phyloP scores from a whole-genome alignment of 1,140 invertebrate genomes.

The Oryzaephilus surinamensis region DNA sequence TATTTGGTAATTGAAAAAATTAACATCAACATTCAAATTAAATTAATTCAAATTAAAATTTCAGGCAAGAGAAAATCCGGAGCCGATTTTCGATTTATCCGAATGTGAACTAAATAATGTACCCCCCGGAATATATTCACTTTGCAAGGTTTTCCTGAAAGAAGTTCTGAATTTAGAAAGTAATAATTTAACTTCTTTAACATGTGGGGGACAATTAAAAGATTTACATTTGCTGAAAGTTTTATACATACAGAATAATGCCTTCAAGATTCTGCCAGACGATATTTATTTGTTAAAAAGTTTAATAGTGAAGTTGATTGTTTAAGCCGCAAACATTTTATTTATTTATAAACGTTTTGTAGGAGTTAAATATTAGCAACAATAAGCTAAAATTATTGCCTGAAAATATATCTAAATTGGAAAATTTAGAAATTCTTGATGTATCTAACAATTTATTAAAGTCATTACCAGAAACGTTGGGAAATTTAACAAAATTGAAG shows the following conservation, averaged over 20 bases:
- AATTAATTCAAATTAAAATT: slow-evolving; percentile 22
- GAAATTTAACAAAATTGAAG: slow-evolving; percentile 47
- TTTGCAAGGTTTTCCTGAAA: slow-evolving; percentile 70
- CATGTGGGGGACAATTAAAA: slow-evolving; percentile 54
- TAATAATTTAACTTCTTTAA: slow-evolving; percentile 56
- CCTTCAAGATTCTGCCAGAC: slow-evolving; percentile 48
- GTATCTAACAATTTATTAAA: slow-evolving; percentile 60
- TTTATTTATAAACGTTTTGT: slow-evolving; percentile 14
- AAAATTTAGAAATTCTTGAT: slow-evolving; percentile 53
- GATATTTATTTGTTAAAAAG: slow-evolving; percentile 51
- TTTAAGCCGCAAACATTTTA: neutral
- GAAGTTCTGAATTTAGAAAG: slow-evolving; percentile 52
- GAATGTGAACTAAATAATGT: slow-evolving; percentile 57
- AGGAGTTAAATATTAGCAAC: slow-evolving; percentile 56
- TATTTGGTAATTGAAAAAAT: slow-evolving; percentile 44
- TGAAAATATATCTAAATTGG: slow-evolving; percentile 50
- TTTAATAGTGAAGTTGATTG: slow-evolving; percentile 40
- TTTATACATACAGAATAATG: slow-evolving; percentile 62
- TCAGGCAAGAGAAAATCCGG: slow-evolving; percentile 62
- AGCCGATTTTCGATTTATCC: slow-evolving; percentile 62
- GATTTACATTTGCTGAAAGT: slow-evolving; percentile 57
- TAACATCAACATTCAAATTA: slow-evolving; percentile 2
- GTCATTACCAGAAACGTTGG: slow-evolving; percentile 50
- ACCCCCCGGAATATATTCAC: slow-evolving; percentile 60
- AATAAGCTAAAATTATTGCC: slow-evolving; percentile 57